A percentile compares a stretch with the other conserved stretches of the same genome.
Conservation (phyloP, 2,797 vertebrate species). For the Meda fulgida region DNA sequence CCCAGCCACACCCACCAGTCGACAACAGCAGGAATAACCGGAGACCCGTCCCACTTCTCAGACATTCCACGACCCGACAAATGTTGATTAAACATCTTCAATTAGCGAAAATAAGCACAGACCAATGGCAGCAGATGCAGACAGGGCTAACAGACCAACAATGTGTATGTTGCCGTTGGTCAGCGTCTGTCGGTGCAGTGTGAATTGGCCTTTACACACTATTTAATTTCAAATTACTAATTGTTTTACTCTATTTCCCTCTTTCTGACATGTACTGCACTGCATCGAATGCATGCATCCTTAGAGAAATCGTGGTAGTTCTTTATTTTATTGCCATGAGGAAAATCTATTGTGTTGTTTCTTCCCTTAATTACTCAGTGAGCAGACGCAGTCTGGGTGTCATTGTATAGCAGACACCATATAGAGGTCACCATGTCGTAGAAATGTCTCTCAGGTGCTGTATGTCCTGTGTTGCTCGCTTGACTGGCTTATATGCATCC, state of each 20-base stretch:
- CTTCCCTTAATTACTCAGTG: not conserved
- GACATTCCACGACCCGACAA: too few relatives aligned
- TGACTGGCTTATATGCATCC: not conserved
- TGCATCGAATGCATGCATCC: not conserved
- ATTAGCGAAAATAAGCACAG: too few relatives aligned
- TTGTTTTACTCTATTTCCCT: not conserved
- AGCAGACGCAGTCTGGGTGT: not conserved
- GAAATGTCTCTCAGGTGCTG: constrained; percentile 30
- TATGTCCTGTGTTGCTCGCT: constrained; percentile 15
- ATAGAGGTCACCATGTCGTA: constrained; percentile 44
- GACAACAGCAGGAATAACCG: too few relatives aligned
- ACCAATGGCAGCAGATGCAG: too few relatives aligned
- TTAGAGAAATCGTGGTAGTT: not conserved
- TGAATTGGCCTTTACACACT: too few relatives aligned
- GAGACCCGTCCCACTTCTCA: too few relatives aligned
- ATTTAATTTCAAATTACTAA: not conserved
- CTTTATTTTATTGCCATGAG: not conserved
- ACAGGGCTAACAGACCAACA: too few relatives aligned
- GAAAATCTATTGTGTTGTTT: constrained; percentile 1
- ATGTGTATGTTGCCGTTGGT: too few relatives aligned
- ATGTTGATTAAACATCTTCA: too few relatives aligned
- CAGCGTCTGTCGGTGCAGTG: too few relatives aligned
- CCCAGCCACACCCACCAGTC: too few relatives aligned
- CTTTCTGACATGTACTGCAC: not conserved
- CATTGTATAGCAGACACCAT: constrained; percentile 10